These are phyloP conservation scores for Cataglyphis hispanica DNA, from an alignment of 1,140 invertebrate species.

Conservation along the genomic window DNA sequence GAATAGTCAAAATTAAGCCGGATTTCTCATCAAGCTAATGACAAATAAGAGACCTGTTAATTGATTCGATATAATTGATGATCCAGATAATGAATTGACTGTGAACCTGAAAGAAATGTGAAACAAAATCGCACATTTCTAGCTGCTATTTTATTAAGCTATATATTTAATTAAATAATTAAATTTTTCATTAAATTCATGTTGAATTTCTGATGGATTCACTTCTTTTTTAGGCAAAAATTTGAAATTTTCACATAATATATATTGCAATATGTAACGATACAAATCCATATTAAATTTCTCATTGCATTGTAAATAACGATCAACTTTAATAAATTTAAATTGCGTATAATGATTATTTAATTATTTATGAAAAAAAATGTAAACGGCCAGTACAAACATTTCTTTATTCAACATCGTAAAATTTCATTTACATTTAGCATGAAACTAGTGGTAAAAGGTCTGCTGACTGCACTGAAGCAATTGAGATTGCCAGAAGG, in stretches of 20 bases:
- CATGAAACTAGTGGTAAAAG: neutral
- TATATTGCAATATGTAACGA: neutral
- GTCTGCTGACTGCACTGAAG: conserved; percentile 11
- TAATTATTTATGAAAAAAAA: conserved; percentile 3
- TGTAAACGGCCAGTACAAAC: neutral
- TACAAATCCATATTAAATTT: neutral
- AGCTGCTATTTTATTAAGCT: neutral
- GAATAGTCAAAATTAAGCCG: neutral
- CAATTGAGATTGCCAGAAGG: conserved; percentile 31
- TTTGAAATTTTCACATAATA: neutral
- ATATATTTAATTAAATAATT: conserved; percentile 20
- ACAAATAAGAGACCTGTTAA: neutral
- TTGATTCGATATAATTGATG: neutral
- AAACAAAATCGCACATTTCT: neutral
- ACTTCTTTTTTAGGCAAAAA: neutral
- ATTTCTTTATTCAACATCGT: conserved; percentile 4
- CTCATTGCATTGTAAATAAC: neutral
- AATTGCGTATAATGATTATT: neutral
- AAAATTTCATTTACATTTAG: conserved; percentile 41
- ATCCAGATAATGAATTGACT: neutral
- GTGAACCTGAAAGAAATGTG: neutral
- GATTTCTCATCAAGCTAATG: neutral
- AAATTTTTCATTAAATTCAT: neutral
- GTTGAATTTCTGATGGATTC: neutral
- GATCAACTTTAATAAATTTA: too few species aligned